Base-by-base conservation (phyloP, 2,113 vertebrate genomes). In the Lampris megalopsis region DNA sequence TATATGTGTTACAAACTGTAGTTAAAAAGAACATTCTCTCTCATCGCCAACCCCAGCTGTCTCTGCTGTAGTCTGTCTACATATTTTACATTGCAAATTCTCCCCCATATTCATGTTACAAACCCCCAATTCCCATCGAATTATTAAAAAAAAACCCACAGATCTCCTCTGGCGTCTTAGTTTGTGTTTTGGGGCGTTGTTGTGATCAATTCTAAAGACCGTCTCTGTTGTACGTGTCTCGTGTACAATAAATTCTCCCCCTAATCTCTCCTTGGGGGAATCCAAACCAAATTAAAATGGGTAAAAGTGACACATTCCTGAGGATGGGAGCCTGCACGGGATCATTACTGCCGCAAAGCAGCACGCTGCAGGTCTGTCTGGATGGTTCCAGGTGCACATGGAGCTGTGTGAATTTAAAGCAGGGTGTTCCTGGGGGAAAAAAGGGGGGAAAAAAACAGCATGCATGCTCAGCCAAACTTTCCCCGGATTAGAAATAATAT, bases 381-480 rank as follows among this genome's bases (percentile, higher is more conserved):
- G 42, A 47, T 47, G 1, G 0, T 47, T 13, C 50, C 50, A 65
- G 11, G 53, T 75, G 79, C 62, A 7, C 24, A 56, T 50, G 49
- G 8, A 11, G 8, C 41, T 74, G 63, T 35, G 72, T 80, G 67
- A 52, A 6, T 76, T 62, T 72, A 42, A 70, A 54, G 61, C 54
- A 24, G 45, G 10, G 2, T 43, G 9, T 66, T 52, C 76, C 4
- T 63, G 68, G 24, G 24, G 24, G 24, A 24, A 24, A 24, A 24
- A 24, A 0, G 24, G 24, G 24, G 24, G 24, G 24, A n/a, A n/a
- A 47, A 53, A 52, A 59, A 41, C 13, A 54, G 50, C 60, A 60
- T 35, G 64, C 65, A n/a, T 3, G 52, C 69, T 73, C 64, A 62
- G 38, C 58, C 24, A 76, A 72, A 60, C 6, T 5, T 50, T 53